A percentile compares a stretch with the other conserved stretches of the same genome.
phyloP scores from a whole-genome alignment of 2,888 invertebrate genomes.

The Hymenopus coronatus region DNA sequence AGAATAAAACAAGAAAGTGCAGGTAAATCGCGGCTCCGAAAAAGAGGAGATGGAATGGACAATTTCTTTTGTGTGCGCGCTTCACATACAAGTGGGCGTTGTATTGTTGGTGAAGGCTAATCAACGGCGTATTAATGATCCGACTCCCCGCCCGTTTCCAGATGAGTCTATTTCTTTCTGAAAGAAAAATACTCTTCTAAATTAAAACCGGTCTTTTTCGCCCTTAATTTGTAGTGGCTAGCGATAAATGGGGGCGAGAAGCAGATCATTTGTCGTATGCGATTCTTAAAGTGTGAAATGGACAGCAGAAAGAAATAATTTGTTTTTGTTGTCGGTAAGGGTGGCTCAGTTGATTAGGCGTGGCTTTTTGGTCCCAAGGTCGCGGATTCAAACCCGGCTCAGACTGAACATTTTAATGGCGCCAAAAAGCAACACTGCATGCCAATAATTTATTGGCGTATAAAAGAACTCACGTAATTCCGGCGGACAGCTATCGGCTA shows the following conservation, averaged over 20 bases:
- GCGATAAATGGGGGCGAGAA: not conserved
- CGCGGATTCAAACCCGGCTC: no score
- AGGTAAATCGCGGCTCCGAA: not conserved
- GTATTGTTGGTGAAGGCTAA: not conserved
- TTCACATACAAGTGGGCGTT: not conserved
- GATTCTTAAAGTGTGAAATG: not conserved
- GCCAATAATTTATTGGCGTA: no score
- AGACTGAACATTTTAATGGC: no score
- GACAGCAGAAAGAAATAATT: not conserved
- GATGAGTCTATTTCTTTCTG: not conserved
- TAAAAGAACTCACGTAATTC: no score
- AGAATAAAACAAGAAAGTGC: constrained; percentile 10
- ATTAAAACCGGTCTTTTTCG: not conserved
- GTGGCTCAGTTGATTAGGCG: no score
- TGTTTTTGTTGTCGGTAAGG: not conserved
- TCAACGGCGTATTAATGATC: not conserved
- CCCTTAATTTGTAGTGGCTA: not conserved
- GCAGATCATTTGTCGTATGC: not conserved
- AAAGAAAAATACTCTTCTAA: not conserved
- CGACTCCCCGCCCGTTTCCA: not conserved
- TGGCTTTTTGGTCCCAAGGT: no score
- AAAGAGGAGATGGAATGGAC: not conserved
- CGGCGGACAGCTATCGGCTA: no score
- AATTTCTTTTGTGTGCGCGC: not conserved
- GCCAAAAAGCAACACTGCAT: no score